Evolutionary conservation across 2,888 invertebrate genomes (phyloP).

Genomic region (Drosophila affinis): DNA sequence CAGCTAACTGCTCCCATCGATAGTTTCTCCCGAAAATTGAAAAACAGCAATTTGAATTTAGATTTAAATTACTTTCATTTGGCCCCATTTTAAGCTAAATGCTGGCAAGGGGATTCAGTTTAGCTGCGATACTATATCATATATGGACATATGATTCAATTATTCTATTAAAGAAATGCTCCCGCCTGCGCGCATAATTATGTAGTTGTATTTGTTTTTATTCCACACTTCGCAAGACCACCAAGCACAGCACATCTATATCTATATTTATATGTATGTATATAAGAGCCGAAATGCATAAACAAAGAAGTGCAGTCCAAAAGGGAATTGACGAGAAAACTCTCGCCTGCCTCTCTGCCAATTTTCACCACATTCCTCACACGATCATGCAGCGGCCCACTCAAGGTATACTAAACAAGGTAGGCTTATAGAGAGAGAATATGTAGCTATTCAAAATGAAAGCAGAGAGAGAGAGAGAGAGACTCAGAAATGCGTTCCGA

Average conservation of each 20-base stretch:
- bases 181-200: slow-evolving; percentile 51
- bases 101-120: slow-evolving; percentile 18
- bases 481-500: too few species aligned
- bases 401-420: too few species aligned
- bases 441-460: too few species aligned
- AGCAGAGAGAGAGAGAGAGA: too few species aligned
- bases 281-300: slow-evolving; percentile 53
- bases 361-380: slow-evolving; percentile 57
- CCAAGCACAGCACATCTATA: slow-evolving; percentile 38
- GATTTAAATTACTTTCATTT: slow-evolving; percentile 13
- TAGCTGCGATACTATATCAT: not conserved
- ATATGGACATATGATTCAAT: slow-evolving; percentile 67
- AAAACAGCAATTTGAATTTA: not conserved
- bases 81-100: not conserved
- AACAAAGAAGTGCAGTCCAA: slow-evolving; percentile 70
- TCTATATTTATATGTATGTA: not conserved
- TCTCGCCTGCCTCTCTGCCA: slow-evolving; percentile 26
- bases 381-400: slow-evolving; percentile 36
- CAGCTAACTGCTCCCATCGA: not conserved
- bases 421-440: too few species aligned
- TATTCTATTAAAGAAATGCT: slow-evolving; percentile 63
- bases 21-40: not conserved
- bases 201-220: slow-evolving; percentile 63
- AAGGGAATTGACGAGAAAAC: slow-evolving; percentile 26
- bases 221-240: slow-evolving; percentile 66